Base-by-base conservation (phyloP, 2,113 vertebrate genomes). In the Gallinago paraguaiae region DNA sequence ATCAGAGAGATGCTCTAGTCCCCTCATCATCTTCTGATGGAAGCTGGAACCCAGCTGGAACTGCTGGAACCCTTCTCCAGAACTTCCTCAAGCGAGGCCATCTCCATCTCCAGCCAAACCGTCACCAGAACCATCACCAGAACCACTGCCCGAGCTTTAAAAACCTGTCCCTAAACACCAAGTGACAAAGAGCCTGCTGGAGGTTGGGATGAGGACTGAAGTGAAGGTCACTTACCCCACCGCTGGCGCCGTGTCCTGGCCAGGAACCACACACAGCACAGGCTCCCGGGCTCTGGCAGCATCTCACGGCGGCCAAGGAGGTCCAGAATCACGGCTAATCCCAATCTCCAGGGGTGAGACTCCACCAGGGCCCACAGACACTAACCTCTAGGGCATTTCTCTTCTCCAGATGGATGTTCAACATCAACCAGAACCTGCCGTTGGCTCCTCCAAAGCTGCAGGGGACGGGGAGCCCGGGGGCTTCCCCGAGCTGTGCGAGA, bases 131-230 rank as follows among this genome's bases (percentile, higher is more conserved):
- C 15, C 59, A 48, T 20, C 46, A 48, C 46, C 46, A 48, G 46
- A 48, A 48, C 46, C 60, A 17, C 5, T 1, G 11, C 53, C 61
- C 79, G 77, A 31, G 56, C 72, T 48, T 48, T 16, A 15, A 13
- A 39, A 43, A 22, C 54, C 53, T 33, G 0, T 7, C 65, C 7
- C 1, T 16, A 15, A 45, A 27, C 0, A 3, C 45, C 2, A 56
- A 43, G 46, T 1, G 27, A 43, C 31, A 11, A 12, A 45, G 11
- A 45, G 11, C 8, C 65, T 27, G 39, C 37, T 27, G 25, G 4
- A 17, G 3, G 3, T 10, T 7, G 4, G 17, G 41, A 9, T 4
- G 48, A 51, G 51, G 60, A 61, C 0, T 2, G 46, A 70, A 31
- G 33, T 1, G 2, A 48, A 43, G 53, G 81, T 41, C 84, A 91